These are phyloP conservation scores for Sturnira hondurensis DNA, from an alignment of 2,113 vertebrate species.

Conservation along the genomic window DNA sequence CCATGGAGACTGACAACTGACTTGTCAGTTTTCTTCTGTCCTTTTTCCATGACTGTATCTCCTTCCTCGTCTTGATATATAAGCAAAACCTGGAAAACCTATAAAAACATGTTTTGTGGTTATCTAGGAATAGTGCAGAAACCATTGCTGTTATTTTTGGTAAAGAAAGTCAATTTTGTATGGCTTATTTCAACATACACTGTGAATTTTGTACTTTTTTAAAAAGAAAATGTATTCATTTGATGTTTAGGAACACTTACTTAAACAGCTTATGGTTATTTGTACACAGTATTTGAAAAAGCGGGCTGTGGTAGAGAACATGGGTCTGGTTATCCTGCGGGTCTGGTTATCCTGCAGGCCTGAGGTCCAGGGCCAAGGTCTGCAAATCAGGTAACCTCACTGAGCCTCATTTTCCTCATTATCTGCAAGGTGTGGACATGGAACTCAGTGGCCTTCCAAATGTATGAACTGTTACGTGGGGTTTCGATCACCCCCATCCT, in stretches of 20 bases:
- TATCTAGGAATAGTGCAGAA: too few relatives aligned
- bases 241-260: not conserved
- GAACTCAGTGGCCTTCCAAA: not conserved
- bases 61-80: too few relatives aligned
- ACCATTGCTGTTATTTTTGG: too few relatives aligned
- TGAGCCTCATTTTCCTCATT: not conserved
- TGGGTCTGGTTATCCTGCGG: not conserved
- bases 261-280: not conserved
- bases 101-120: too few relatives aligned
- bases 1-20: too few relatives aligned
- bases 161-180: too few relatives aligned
- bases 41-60: too few relatives aligned
- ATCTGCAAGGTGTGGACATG: not conserved
- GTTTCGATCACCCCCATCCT: not conserved
- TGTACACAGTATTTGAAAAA: not conserved
- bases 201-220: too few relatives aligned
- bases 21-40: too few relatives aligned
- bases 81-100: too few relatives aligned
- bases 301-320: not conserved
- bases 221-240: not conserved
- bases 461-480: not conserved
- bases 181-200: too few relatives aligned
- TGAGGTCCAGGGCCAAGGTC: not conserved
- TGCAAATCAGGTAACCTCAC: not conserved
- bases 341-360: not conserved